Evolutionary conservation across 2,797 vertebrate species (phyloP), one percentile per base, ranked within the genome.

Genomic region (Alouatta caraya): DNA sequence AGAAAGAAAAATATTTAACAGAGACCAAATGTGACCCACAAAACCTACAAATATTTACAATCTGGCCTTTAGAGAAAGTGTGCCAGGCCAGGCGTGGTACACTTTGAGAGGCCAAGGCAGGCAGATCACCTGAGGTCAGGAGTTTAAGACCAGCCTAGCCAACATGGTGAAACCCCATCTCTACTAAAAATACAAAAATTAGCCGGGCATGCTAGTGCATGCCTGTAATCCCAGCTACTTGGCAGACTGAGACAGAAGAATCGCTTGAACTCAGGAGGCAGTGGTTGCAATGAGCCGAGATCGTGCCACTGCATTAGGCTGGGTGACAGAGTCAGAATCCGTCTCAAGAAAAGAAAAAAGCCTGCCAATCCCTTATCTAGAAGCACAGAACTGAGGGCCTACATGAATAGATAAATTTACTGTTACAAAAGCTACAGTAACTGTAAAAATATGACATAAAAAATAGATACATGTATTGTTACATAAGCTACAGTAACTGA

Each of bases 1-100:
- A 81, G 7, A 17, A 81, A 90, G 22, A 88, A 94, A 95, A 90
- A 93, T 67, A 84, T 28, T 33, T 64, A 37, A 92, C 5, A 88
- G 55, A 52, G 39, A 94, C 24, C 19, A 94, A 94, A 88, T 7
- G 30, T 61, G 81, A 44, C 10, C 81, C 33, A n/a, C 33, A 88
- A 94, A 80, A 11, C 48, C 75, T 92, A 92, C 79, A 92, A 67
- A 95, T 89, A 94, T 83, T 95, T 96, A 96, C n/a, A 50, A 88
- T n/a, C n/a, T 12, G 21, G 19, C 5, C 26, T 73, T 61, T 44
- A 76, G 1, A 95, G 37, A 76, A 87, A 80, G 92, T 42, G 28
- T 55, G 64, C 64, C 64, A 67, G 33, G 33, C 33, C 8, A 17
- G 64, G 64, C 7, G 4, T 17, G 8, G 17, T 67, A 0, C 33